A percentile compares a stretch with the other conserved stretches of the same genome.
Conservation (phyloP, 1,140 invertebrate species). For the Drosophila sulfurigaster region DNA sequence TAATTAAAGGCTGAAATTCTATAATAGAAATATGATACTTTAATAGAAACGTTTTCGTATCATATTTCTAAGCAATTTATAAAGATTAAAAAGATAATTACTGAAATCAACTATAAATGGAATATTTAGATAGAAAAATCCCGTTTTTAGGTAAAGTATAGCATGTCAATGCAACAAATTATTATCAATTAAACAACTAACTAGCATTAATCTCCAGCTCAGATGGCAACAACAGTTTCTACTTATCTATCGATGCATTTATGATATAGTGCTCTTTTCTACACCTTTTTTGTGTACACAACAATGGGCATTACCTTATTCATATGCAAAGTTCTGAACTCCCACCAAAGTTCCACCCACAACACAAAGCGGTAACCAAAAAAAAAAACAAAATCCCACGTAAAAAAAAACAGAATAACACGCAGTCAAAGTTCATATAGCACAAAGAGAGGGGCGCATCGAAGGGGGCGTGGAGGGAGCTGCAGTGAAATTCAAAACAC, state of each 20-base stretch:
- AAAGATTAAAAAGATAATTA: not conserved
- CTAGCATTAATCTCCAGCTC: no score
- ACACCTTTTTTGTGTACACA: constrained; percentile 16
- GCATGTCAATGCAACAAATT: no score
- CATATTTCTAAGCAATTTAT: not conserved
- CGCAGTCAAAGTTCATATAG: constrained; percentile 24
- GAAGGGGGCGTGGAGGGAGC: not conserved
- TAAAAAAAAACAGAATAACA: constrained; percentile 35
- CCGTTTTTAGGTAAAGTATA: no score
- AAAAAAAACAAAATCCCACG: constrained; percentile 42
- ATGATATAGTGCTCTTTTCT: constrained; percentile 2
- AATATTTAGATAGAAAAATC: not conserved
- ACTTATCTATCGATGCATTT: not conserved
- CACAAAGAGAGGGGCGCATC: not conserved
- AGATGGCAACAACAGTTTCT: not conserved
- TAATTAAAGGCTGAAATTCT: not conserved
- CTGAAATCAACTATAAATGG: not conserved
- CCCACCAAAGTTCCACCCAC: constrained; percentile 35
- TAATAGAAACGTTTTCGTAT: not conserved
- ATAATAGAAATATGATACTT: constrained; percentile 9
- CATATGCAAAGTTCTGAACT: constrained; percentile 25
- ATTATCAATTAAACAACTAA: no score
- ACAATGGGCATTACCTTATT: not conserved
- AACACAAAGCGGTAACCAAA: constrained; percentile 19
- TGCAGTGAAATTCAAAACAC: constrained; percentile 66